phyloP scores from a whole-genome alignment of 1,140 invertebrate species.

The Agrypnia vestita region DNA sequence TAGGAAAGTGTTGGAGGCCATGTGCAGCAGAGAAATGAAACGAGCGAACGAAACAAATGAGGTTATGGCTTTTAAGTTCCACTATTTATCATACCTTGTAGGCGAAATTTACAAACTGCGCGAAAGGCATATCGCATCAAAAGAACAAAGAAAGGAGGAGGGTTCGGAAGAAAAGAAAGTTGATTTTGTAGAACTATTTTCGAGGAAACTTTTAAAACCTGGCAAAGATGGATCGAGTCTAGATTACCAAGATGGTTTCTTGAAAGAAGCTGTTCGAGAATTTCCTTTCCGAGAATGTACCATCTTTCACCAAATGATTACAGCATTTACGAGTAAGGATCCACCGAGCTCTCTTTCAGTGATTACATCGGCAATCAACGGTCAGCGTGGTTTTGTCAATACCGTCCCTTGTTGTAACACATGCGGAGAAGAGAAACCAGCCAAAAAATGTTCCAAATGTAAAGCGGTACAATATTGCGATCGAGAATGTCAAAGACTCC shows the following conservation, averaged over 20 bases:
- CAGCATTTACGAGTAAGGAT: conserved; percentile 81
- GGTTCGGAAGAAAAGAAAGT: conserved; percentile 75
- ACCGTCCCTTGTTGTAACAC: conserved; percentile 85
- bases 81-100: conserved; percentile 87
- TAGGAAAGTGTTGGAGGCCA: conserved; percentile 85
- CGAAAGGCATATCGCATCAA: conserved; percentile 74
- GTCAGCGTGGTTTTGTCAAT: conserved; percentile 85
- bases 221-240: conserved; percentile 83
- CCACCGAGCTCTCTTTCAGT: conserved; percentile 81
- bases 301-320: conserved; percentile 88
- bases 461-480: conserved; percentile 96
- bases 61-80: conserved; percentile 93
- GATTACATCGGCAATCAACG: conserved; percentile 91
- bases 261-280: conserved; percentile 88
- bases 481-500: conserved; percentile 92
- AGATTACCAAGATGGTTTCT: conserved; percentile 86
- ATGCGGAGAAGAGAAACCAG: conserved; percentile 90
- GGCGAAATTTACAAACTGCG: conserved; percentile 80
- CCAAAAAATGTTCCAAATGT: conserved; percentile 96
- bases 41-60: conserved; percentile 89
- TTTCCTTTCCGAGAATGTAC: conserved; percentile 91
- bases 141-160: conserved; percentile 68
- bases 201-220: conserved; percentile 84
- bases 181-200: conserved; percentile 81
- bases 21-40: conserved; percentile 93